Evolutionary conservation across 2,113 vertebrate genomes (phyloP).

Genomic region (Periophthalmodon schlosseri): DNA sequence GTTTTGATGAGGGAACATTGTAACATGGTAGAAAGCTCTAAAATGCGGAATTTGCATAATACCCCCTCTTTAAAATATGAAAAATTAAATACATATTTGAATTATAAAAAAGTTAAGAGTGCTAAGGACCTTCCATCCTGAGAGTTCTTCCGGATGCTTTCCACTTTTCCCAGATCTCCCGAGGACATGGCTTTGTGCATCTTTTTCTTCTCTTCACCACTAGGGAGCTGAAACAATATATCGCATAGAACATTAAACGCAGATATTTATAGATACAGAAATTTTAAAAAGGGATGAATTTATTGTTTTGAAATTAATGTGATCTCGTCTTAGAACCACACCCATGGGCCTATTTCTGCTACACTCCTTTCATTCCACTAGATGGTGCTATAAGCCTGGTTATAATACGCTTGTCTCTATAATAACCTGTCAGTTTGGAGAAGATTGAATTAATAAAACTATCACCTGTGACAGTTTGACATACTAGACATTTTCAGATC

Average conservation of each 20-base stretch:
- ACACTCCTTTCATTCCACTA: conserved; percentile 32
- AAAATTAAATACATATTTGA: not conserved
- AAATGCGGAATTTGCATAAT: too few species aligned
- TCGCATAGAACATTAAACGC: not conserved
- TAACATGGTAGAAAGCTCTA: too few species aligned
- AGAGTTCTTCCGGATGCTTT: conserved; percentile 78
- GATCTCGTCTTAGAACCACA: not conserved
- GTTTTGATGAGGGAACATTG: too few species aligned
- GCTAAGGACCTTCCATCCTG: conserved; percentile 86
- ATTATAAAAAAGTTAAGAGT: not conserved
- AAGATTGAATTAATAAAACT: too few species aligned
- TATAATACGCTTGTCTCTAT: not conserved
- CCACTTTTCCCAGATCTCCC: conserved; percentile 85
- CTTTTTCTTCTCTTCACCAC: conserved; percentile 78
- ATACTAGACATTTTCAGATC: too few species aligned
- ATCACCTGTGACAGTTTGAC: too few species aligned
- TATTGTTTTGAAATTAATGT: not conserved
- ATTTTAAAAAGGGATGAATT: not conserved
- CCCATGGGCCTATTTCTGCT: not conserved
- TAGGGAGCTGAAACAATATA: conserved; percentile 73
- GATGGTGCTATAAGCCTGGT: conserved; percentile 52
- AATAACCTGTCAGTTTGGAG: too few species aligned
- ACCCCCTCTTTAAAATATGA: not conserved
- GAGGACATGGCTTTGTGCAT: conserved; percentile 91
- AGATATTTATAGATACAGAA: too few species aligned